Conservation (phyloP, 2,113 vertebrate genomes). For the Carollia perspicillata region DNA sequence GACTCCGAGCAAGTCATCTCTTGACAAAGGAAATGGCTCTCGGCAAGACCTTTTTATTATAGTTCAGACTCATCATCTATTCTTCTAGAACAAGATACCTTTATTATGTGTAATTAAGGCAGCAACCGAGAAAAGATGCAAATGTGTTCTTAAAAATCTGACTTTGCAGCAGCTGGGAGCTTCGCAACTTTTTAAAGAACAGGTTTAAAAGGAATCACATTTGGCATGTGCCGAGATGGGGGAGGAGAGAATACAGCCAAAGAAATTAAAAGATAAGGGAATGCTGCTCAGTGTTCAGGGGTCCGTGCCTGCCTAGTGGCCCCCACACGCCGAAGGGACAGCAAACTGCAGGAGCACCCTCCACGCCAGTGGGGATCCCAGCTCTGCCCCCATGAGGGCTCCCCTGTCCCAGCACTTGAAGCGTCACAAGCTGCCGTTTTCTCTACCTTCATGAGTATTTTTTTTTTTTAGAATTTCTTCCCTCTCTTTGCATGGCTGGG, state of each 20-base stretch:
- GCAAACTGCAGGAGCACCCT: not conserved
- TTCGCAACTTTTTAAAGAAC: conserved; percentile 50
- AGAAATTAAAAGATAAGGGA: not conserved
- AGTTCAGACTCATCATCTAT: conserved; percentile 53
- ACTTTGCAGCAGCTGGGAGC: conserved; percentile 48
- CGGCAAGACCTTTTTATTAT: conserved; percentile 60
- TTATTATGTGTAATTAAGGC: conserved; percentile 73
- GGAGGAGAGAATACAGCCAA: not conserved
- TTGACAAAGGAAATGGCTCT: conserved; percentile 62
- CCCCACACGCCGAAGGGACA: not conserved
- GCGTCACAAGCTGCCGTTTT: not conserved
- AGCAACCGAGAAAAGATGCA: conserved; percentile 67
- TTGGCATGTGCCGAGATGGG: not conserved
- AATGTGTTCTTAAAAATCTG: conserved; percentile 63
- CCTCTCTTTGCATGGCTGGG: not conserved
- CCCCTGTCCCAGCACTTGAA: not conserved
- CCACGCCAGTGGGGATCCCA: rapidly evolving
- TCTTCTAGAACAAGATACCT: conserved; percentile 63
- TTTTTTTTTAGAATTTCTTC: not conserved
- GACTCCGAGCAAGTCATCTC: conserved; percentile 66
- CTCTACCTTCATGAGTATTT: not conserved
- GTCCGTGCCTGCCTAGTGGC: rapidly evolving
- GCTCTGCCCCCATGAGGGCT: rapidly evolving
- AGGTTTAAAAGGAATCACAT: conserved; percentile 17
- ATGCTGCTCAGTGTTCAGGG: not conserved